Evolutionary conservation across 2,797 vertebrate species (phyloP).

Genomic region (Picus viridis): DNA sequence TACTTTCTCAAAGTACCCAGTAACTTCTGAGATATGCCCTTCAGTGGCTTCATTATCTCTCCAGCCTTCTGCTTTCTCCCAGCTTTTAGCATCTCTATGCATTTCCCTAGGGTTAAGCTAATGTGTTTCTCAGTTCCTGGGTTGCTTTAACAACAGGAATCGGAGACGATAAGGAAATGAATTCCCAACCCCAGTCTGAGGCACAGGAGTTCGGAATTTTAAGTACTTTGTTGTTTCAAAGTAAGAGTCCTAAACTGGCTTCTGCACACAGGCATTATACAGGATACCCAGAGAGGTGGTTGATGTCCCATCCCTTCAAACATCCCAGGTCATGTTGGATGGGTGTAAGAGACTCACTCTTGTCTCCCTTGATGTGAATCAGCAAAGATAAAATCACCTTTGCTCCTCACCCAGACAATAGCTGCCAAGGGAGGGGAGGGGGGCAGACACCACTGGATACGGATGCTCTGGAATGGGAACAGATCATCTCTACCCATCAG

Average conservation of each 20-base stretch:
- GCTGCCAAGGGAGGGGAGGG: no score
- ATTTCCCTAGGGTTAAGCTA: slow-evolving; percentile 43
- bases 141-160: slow-evolving; percentile 44
- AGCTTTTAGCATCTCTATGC: slow-evolving; percentile 7
- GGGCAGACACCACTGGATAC: no score
- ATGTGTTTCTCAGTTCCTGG: slow-evolving; percentile 38
- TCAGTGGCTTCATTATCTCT: slow-evolving; percentile 25
- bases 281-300: no score
- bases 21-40: neutral
- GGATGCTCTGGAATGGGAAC: no score
- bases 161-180: slow-evolving; percentile 2
- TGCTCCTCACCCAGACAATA: no score
- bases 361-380: no score
- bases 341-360: no score
- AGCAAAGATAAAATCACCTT: no score
- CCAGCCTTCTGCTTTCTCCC: slow-evolving; percentile 11
- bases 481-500: no score
- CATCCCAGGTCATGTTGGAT: no score
- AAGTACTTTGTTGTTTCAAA: slow-evolving; percentile 30
- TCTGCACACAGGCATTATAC: neutral
- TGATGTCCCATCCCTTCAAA: no score
- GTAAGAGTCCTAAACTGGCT: neutral
- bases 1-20: neutral
- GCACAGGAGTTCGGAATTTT: slow-evolving; percentile 17
- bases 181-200: slow-evolving; percentile 7